Conservation (phyloP, 2,113 vertebrate genomes). For the Misgurnus anguillicaudatus region DNA sequence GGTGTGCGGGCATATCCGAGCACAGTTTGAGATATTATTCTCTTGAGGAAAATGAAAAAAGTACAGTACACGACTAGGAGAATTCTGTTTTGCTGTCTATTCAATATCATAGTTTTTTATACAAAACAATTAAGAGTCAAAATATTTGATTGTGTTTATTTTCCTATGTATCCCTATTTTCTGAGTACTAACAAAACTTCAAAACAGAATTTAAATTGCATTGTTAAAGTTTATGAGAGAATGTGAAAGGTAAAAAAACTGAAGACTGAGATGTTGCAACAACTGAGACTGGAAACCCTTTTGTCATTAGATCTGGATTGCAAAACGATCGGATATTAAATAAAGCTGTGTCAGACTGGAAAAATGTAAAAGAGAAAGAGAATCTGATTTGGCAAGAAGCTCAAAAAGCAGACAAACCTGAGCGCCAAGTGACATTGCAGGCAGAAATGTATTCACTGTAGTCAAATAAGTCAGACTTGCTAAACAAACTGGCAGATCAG, state of each 20-base stretch:
- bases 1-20: too few species aligned
- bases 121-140: too few species aligned
- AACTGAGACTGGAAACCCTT: not conserved
- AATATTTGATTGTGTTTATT: too few species aligned
- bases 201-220: not conserved
- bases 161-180: too few species aligned
- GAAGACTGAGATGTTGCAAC: not conserved
- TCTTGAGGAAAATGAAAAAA: too few species aligned
- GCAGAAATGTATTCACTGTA: not conserved
- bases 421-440: not conserved
- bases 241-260: not conserved
- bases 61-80: too few species aligned
- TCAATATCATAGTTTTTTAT: too few species aligned
- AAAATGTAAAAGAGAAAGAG: not conserved
- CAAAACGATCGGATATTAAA: conserved; percentile 11
- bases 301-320: not conserved
- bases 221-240: not conserved
- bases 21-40: too few species aligned
- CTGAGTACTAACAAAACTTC: too few species aligned
- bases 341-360: not conserved
- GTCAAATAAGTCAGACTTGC: not conserved
- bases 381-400: conserved; percentile 9
- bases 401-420: not conserved
- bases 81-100: too few species aligned
- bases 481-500: conserved; percentile 14